A percentile compares a stretch with the other conserved stretches of the same genome.
These are phyloP conservation scores for Glossosoma conforme DNA, from an alignment of 1,140 invertebrate species.

Conservation along the genomic window DNA sequence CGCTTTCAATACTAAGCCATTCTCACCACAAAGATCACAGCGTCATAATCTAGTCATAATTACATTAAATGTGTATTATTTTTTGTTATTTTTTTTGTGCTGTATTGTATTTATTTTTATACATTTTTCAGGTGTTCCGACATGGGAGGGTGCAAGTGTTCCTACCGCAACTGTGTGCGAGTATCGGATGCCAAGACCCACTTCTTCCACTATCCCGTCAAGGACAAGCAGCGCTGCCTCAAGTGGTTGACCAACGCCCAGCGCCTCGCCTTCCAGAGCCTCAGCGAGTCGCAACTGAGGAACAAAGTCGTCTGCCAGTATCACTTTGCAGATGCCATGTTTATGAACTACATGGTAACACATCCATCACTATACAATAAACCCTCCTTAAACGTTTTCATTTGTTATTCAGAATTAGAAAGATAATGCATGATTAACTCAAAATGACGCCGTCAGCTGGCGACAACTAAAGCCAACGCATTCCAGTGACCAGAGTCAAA, in stretches of 20 bases:
- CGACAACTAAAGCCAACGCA: too few relatives aligned
- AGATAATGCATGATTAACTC: too few relatives aligned
- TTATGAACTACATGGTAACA: slow-evolving; percentile 46
- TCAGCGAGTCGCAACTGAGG: slow-evolving; percentile 52
- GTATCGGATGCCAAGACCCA: slow-evolving; percentile 50
- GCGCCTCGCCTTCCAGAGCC: slow-evolving; percentile 45
- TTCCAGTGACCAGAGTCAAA: too few relatives aligned
- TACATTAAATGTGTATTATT: neutral
- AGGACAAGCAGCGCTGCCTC: slow-evolving; percentile 50
- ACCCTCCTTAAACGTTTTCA: too few relatives aligned
- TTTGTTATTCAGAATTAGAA: too few relatives aligned
- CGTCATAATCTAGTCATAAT: too few relatives aligned
- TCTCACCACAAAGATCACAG: too few relatives aligned
- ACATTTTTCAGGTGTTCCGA: too few relatives aligned
- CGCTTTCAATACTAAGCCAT: too few relatives aligned
- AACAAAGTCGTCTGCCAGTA: slow-evolving; percentile 56
- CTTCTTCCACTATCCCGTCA: slow-evolving; percentile 58
- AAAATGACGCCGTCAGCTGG: too few relatives aligned
- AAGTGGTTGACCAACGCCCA: slow-evolving; percentile 52
- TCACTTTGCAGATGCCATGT: slow-evolving; percentile 52
- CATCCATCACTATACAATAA: too few relatives aligned
- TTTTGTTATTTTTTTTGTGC: slow-evolving; percentile 1
- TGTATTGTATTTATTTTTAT: slow-evolving; percentile 6
- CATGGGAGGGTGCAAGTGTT: slow-evolving; percentile 55
- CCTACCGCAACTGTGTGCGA: slow-evolving; percentile 49